These are phyloP conservation scores for Caenorhabditis angaria DNA, from an alignment of 2,888 invertebrate genomes.

Conservation along the genomic window DNA sequence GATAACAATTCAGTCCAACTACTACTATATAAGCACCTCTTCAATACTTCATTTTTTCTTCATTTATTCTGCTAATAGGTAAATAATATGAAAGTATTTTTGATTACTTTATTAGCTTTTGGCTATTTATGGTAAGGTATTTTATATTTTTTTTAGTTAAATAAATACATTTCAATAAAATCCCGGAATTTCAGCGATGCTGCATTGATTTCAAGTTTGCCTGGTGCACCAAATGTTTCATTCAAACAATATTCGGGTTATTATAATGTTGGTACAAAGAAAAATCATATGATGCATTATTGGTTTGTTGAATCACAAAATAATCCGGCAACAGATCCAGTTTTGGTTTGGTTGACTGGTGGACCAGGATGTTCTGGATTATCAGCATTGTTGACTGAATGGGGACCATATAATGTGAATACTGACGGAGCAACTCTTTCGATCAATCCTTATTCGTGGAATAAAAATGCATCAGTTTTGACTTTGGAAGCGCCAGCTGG, in stretches of 20 bases:
- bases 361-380: constrained; percentile 74
- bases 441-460: constrained; percentile 65
- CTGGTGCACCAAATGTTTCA: constrained; percentile 53
- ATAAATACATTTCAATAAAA: too few relatives aligned
- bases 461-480: constrained; percentile 73
- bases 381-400: constrained; percentile 73
- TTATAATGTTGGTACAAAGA: constrained; percentile 72
- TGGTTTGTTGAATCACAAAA: constrained; percentile 70
- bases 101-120: background rate
- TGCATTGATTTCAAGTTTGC: constrained; percentile 42
- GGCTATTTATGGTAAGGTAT: background rate
- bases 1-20: background rate
- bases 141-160: too few relatives aligned
- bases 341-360: constrained; percentile 59
- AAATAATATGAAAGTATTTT: background rate
- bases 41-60: background rate
- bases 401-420: constrained; percentile 73
- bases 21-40: background rate
- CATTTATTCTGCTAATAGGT: too few relatives aligned
- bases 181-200: too few relatives aligned
- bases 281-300: constrained; percentile 73
- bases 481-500: constrained; percentile 76
- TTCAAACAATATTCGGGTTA: constrained; percentile 75
- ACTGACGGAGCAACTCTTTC: constrained; percentile 60
- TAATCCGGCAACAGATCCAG: constrained; percentile 56